Evolutionary conservation across 2,113 vertebrate species (phyloP).

Genomic region (Sitta europaea): DNA sequence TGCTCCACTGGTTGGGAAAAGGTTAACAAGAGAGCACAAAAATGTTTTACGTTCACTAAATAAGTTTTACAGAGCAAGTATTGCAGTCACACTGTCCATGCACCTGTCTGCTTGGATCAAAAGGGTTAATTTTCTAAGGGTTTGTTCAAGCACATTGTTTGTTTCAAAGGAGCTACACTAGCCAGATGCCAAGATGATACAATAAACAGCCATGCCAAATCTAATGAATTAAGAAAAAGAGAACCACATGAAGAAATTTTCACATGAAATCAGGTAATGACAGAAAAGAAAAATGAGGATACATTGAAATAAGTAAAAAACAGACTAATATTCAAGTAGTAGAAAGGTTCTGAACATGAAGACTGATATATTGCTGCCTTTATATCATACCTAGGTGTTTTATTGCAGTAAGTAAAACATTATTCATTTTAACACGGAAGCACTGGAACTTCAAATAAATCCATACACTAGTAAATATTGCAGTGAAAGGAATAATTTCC

Average conservation of each 20-base stretch:
- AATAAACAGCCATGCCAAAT: conserved; percentile 66
- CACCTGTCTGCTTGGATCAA: not conserved
- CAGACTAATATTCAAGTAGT: not conserved
- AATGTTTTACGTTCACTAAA: not conserved
- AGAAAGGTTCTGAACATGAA: conserved; percentile 3
- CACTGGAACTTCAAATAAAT: not conserved
- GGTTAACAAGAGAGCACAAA: not conserved
- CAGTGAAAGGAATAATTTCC: not conserved
- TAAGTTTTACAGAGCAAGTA: not conserved
- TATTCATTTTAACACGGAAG: not conserved
- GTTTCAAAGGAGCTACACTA: conserved; percentile 54
- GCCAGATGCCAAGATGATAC: conserved; percentile 66
- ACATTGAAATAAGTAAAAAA: not conserved
- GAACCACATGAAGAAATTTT: conserved; percentile 50
- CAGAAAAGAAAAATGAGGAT: conserved; percentile 62
- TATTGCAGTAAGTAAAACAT: not conserved
- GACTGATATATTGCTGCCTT: not conserved
- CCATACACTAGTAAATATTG: not conserved
- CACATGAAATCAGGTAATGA: conserved; percentile 66
- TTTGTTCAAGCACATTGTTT: conserved; percentile 20
- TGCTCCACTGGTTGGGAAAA: not conserved
- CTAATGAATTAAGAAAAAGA: conserved; percentile 67
- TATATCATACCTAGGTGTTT: not conserved
- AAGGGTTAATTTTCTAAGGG: conserved; percentile 36
- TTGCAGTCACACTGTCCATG: not conserved